phyloP scores from a whole-genome alignment of 1,140 invertebrate genomes.

The Ceratina calcarata region DNA sequence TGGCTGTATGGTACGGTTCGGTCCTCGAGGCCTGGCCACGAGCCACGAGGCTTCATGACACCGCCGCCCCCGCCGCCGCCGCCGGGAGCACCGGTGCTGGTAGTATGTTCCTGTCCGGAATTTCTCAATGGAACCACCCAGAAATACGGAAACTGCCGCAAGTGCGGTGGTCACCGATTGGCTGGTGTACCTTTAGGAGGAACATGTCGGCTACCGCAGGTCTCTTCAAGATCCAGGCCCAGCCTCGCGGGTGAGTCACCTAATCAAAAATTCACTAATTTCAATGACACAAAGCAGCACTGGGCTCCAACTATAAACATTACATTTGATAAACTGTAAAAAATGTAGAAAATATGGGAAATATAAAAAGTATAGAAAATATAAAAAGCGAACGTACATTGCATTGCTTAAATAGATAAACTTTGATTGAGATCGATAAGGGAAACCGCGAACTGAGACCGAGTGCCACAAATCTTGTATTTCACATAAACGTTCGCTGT shows the following conservation, averaged over 20 bases:
- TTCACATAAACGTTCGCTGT: no score
- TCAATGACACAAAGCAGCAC: no score
- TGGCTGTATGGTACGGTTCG: slow-evolving; percentile 90
- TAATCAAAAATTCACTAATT: no score
- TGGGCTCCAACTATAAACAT: no score
- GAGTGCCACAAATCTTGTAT: no score
- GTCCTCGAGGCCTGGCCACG: slow-evolving; percentile 78
- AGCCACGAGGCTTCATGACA: slow-evolving; percentile 57
- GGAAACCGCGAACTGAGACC: no score
- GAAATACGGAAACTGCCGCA: slow-evolving; percentile 88
- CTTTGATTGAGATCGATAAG: no score
- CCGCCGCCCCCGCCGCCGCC: slow-evolving; percentile 61
- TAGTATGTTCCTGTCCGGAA: slow-evolving; percentile 88
- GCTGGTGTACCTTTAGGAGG: slow-evolving; percentile 81
- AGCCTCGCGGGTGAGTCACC: slow-evolving; percentile 73
- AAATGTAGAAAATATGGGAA: no score
- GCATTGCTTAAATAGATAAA: no score
- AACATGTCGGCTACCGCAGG: slow-evolving; percentile 82
- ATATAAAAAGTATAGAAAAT: no score
- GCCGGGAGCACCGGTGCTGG: slow-evolving; percentile 83
- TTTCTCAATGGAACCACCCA: slow-evolving; percentile 87
- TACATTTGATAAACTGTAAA: no score
- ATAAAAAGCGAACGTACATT: no score
- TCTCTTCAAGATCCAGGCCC: slow-evolving; percentile 76
- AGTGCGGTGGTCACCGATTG: slow-evolving; percentile 89